phyloP scores from a whole-genome alignment of 1,140 invertebrate species.

The Pentalonia nigronervosa region DNA sequence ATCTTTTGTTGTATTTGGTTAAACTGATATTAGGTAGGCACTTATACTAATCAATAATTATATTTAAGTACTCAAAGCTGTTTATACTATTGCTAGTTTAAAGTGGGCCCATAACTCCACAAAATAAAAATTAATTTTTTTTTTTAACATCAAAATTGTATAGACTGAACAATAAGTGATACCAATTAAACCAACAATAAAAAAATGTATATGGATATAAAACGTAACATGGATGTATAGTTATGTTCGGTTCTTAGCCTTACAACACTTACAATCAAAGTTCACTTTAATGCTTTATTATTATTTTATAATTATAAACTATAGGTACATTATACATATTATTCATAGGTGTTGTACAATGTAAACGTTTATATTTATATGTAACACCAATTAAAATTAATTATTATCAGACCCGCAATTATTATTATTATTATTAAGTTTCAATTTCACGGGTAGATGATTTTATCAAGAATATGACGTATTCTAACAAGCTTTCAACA shows the following conservation, averaged over 20 bases:
- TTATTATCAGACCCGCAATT: background rate
- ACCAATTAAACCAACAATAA: background rate
- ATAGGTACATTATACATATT: background rate
- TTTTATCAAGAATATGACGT: background rate
- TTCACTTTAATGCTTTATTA: background rate
- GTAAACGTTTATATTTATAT: background rate
- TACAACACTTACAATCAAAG: background rate
- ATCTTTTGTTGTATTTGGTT: background rate
- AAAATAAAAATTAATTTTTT: too few relatives aligned
- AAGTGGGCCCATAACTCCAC: background rate
- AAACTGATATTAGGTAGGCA: background rate
- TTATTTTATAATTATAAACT: too few relatives aligned
- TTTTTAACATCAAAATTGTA: background rate
- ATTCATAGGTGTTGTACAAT: background rate
- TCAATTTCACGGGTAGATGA: background rate
- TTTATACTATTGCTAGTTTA: background rate
- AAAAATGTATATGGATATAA: background rate
- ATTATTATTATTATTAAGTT: too few relatives aligned
- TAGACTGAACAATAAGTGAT: background rate
- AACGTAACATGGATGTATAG: background rate
- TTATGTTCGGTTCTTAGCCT: background rate
- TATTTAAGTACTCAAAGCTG: background rate
- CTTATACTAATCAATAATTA: background rate
- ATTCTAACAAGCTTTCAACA: background rate
- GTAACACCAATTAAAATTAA: background rate